phyloP scores from a whole-genome alignment of 2,113 vertebrate species.

The Catharus minimus region DNA sequence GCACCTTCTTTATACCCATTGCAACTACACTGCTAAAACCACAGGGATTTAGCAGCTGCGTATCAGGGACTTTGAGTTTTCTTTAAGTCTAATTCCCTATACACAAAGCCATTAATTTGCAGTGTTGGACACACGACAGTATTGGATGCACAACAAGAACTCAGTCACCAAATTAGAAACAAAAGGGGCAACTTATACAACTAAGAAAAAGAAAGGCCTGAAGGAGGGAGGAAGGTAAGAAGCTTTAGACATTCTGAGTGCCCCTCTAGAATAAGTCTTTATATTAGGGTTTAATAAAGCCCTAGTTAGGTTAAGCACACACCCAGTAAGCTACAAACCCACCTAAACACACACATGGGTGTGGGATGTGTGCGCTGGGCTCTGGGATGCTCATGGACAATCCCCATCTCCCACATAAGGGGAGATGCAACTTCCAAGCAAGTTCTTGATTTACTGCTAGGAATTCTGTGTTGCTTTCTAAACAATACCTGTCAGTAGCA shows the following conservation, averaged over 20 bases:
- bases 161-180: background rate
- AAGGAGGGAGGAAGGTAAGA: background rate
- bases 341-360: no score
- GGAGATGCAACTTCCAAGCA: background rate
- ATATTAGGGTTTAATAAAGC: background rate
- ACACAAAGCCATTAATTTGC: background rate
- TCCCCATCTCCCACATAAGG: background rate
- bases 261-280: background rate
- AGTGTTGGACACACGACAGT: background rate
- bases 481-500: slow-evolving; percentile 2
- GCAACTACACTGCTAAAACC: background rate
- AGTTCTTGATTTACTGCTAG: background rate
- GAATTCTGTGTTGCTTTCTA: background rate
- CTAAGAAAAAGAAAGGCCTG: background rate
- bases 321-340: no score
- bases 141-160: background rate
- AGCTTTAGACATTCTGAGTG: background rate
- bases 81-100: background rate
- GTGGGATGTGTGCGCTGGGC: background rate
- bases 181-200: background rate
- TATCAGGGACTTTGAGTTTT: background rate
- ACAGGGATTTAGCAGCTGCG: background rate
- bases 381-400: accelerated
- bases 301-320: background rate
- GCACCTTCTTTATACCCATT: background rate